Evolutionary conservation across 2,888 invertebrate species (phyloP), one percentile per base, ranked within the genome.

Genomic region (Apeira syringaria): DNA sequence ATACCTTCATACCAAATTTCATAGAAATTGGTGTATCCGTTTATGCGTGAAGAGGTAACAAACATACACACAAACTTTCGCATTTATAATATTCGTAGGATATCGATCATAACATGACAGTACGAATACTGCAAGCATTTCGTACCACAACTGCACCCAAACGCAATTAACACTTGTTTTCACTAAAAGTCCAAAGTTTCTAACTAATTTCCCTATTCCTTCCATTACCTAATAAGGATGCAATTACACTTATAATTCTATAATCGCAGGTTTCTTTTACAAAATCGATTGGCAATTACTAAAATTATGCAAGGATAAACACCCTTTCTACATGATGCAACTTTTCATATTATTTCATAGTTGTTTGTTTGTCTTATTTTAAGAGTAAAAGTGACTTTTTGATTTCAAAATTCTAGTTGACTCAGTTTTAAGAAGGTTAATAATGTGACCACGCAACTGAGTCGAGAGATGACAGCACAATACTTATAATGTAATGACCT

Each of bases 311-410:
- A 79, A 79, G 74, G 72, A 72, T 73, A 71, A 70, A 64, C n/a
- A 50, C 68, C 78, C 78, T 79, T 79, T 78, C 78, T 75, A 74
- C 40, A 67, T 81, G 80, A 81, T 59, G 80, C 77, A 81, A 80
- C 57, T 63, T 68, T 64, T 58, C 61, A 61, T 68, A 52, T 50
- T 55, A 56, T 81, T 79, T 69, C 79, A 66, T 68, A 68, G 64
- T 61, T 49, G 66, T 51, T 60, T 55, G 32, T 33, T 28, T 15
- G 27, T 25, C 13, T 9, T 28, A 54, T 46, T 47, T 32, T 26
- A 22, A 26, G 39, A 56, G 59, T 55, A 54, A 47, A 48, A 54
- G 50, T 49, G 33, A 36, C 53, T 60, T 59, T 15, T 53, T 42
- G 47, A 47, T 60, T 65, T 42, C 58, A 51, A 55, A 64, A 59